These are phyloP conservation scores for Drosophila atripex DNA, from an alignment of 2,888 invertebrate genomes.

Conservation along the genomic window DNA sequence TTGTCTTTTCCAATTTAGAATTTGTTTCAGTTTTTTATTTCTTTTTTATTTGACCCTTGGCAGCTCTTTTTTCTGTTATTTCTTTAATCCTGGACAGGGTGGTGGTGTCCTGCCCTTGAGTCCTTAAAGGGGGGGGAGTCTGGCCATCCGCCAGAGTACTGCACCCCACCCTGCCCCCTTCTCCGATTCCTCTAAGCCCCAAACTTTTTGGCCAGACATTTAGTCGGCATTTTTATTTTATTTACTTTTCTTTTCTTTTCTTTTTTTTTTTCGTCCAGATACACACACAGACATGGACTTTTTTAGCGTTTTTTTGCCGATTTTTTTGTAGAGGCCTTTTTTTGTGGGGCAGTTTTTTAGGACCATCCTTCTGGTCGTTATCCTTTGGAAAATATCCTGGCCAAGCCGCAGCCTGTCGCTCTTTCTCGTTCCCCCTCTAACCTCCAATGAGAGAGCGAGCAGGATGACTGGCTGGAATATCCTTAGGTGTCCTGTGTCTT, in stretches of 20 bases:
- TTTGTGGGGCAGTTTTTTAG: background rate
- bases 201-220: constrained; percentile 49
- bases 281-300: constrained; percentile 15
- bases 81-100: constrained; percentile 5
- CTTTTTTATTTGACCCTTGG: constrained; percentile 2
- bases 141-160: no score
- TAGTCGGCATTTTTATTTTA: constrained; percentile 44
- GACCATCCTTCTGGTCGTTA: constrained; percentile 1
- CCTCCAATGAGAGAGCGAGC: constrained; percentile 5
- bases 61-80: background rate
- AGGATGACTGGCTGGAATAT: constrained; percentile 7
- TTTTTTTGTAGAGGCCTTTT: constrained; percentile 4
- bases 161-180: constrained; percentile 1
- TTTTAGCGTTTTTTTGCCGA: background rate
- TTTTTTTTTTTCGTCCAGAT: background rate
- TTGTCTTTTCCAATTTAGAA: background rate
- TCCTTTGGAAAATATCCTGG: background rate
- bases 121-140: constrained; percentile 27
- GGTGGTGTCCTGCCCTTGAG: constrained; percentile 61
- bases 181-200: background rate
- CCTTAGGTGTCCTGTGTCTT: constrained; percentile 4
- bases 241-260: constrained; percentile 30
- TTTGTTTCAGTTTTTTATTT: background rate
- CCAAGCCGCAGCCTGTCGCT: constrained; percentile 1
- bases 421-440: background rate